Base-by-base conservation (phyloP, 1,140 invertebrate genomes). In the Penaeus indicus region DNA sequence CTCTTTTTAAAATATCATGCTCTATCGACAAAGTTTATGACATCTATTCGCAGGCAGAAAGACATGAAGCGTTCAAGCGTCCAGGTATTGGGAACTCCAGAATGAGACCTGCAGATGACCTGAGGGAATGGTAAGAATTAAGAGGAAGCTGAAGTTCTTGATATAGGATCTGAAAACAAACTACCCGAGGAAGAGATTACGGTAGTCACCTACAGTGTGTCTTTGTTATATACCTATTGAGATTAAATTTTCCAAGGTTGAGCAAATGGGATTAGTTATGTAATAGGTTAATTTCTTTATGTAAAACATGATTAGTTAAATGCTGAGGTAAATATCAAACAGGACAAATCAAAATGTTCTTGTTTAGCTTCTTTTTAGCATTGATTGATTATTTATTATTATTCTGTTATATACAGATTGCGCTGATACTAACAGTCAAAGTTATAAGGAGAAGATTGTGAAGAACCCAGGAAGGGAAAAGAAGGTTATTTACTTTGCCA, bases 401-500 rank as follows among this genome's bases (percentile, higher is more conserved):
- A 16, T 16, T 54, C 54, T 54, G 0, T 54, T 0, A 13, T 54
- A 13, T 88, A 47, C 81, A 88, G 87, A 88, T 79, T 60, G 72
- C 0, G 87, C 32, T 47, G 69, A 64, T 61, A 42, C n/a, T 22
- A 54, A 19, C 61, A 88, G 60, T 84, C 87, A 47, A 86, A 85
- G 64, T 72, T 90, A 85, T 94, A 27, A 92, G 92, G 82, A 92
- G 93, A 88, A 91, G 94, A 69, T 94, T 92, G 86, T 94, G 27
- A 94, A 92, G 90, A 93, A 94, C 91, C 92, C 91, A 89, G 85
- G 89, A 69, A 77, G 90, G 77, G 90, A 90, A 89, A 82, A 92
- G 91, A 91, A 92, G 90, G 86, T 91, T 27, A 92, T 91, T 89
- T 92, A 91, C 90, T 95, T 92, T 93, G 94, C 93, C 77, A 93